A percentile compares a stretch with the other conserved stretches of the same genome.
phyloP scores from a whole-genome alignment of 1,140 invertebrate genomes.

The Lasioglossum baleicum region DNA sequence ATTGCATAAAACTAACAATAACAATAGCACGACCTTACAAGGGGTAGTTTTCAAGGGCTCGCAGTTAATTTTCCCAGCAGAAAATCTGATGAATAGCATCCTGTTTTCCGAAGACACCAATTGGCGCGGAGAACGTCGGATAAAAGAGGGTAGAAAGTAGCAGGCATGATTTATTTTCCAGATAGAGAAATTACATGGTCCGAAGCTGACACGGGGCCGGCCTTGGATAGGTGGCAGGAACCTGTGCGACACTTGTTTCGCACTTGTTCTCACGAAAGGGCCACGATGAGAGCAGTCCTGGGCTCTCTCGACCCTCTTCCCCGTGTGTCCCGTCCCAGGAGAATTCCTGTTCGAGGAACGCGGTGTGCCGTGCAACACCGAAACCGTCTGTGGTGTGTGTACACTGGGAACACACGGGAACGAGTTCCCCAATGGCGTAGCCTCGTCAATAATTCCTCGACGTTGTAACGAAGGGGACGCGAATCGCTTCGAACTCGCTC shows the following conservation, averaged over 20 bases:
- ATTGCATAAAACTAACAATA: no score
- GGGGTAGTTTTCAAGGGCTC: no score
- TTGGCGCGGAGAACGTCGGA: background rate
- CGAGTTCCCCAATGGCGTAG: conserved; percentile 51
- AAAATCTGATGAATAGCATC: no score
- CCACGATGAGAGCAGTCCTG: conserved; percentile 58
- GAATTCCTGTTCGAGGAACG: conserved; percentile 65
- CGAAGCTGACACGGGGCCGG: conserved; percentile 26
- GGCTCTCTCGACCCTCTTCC: conserved; percentile 63
- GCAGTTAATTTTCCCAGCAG: no score
- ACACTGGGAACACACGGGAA: conserved; percentile 35
- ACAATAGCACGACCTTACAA: no score
- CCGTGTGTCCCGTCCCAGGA: conserved; percentile 60
- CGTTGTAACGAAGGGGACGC: background rate
- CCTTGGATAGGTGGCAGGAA: conserved; percentile 47
- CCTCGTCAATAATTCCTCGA: conserved; percentile 16
- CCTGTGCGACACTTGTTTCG: conserved; percentile 72
- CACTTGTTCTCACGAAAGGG: conserved; percentile 79
- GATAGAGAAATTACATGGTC: conserved; percentile 54
- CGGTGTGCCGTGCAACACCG: conserved; percentile 65
- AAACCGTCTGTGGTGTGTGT: conserved; percentile 20
- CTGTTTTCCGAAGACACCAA: background rate
- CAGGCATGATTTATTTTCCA: conserved; percentile 54
- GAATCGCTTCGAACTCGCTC: background rate
- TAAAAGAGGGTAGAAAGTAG: background rate